Evolutionary conservation across 2,113 vertebrate genomes (phyloP), one percentile per base, ranked within the genome.

Genomic region (Embiotoca jacksoni): DNA sequence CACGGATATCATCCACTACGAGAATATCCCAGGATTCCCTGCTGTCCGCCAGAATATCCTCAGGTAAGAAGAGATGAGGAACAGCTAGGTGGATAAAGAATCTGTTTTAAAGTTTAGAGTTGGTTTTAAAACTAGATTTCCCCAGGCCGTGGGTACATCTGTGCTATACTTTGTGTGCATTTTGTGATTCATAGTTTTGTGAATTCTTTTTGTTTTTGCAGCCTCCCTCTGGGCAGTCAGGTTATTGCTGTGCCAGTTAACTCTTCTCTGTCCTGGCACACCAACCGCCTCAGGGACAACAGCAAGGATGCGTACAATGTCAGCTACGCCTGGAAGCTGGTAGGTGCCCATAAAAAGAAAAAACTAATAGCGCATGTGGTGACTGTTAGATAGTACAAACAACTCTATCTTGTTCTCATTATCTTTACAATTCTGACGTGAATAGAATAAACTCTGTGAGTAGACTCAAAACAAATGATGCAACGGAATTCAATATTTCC

Each of bases 241-340:
- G 93, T 98, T 81, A 98, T 99, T 68, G 82, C 96, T 0, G 98
- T 99, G 47, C 98, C 98, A 0, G 95, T 96, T 86, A 99, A 99
- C 91, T 99, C 98, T 6, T 99, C 98, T 0, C 94, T 99, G 87
- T 98, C 97, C 60, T 99, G 98, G 98, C 98, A 99, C 41, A 94
- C 97, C 46, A 99, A 98, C 92, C 96, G 98, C 47, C 95, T 99
- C 64, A 92, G 98, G 46, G 96, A 98, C 82, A 92, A 95, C 73
- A 95, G 95, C 57, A 97, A 95, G 83, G 96, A 96, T 13, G 96
- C 96, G 3, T 99, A 99, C 92, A 99, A 98, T 0, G 98, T 99
- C 89, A 99, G 98, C 96, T 99, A 99, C 0, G 97, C 98, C 88
- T 99, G 98, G 98, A 99, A 99, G 89, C 96, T 99, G 97, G 98